Base-by-base conservation (phyloP, 2,797 vertebrate genomes). In the Myotis vivesi region DNA sequence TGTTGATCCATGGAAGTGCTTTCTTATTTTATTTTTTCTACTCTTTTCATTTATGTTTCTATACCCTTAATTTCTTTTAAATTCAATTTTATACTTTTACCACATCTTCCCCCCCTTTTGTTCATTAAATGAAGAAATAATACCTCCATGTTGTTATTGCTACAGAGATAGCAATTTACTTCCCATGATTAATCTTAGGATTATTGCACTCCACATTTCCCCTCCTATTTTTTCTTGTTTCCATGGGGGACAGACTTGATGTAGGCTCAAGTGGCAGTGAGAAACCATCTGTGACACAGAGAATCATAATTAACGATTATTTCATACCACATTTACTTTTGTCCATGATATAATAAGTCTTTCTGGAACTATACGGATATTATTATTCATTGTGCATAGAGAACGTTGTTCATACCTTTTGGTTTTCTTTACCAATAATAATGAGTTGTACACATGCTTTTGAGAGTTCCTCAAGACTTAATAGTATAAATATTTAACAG, bases 241-340 rank as follows among this genome's bases (percentile, higher is more conserved):
- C 91, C 81, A 95, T 83, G 82, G 83, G 87, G 95, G 95, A 96
- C 94, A 97, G 97, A 92, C 87, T 97, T 96, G 81, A 84, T 97
- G 77, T 96, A 95, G 95, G 93, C 92, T 95, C 89, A 86, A 95
- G 69, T 96, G 93, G 75, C 92, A 96, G 91, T 68, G 64, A 95
- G 89, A 94, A 97, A 91, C 92, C 95, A 96, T 97, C 91, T 96
- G 91, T 95, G 95, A 44, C 91, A 95, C 80, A 68, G 33, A 88
- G 59, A 95, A 87, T 97, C 95, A 95, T 96, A 93, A 96, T 96
- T 96, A 95, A 69, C 79, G 62, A 92, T 94, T 94, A 97, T 96
- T 97, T 96, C 81, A 86, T 96, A 96, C 80, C 75, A 41, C 91
- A 90, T 75, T 96, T 95, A 81, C 91, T 96, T 97, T 96, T 64